A percentile compares a stretch with the other conserved stretches of the same genome.
Evolutionary conservation across 2,888 invertebrate species (phyloP).

Genomic region (Hermaeophaga mercurialis): DNA sequence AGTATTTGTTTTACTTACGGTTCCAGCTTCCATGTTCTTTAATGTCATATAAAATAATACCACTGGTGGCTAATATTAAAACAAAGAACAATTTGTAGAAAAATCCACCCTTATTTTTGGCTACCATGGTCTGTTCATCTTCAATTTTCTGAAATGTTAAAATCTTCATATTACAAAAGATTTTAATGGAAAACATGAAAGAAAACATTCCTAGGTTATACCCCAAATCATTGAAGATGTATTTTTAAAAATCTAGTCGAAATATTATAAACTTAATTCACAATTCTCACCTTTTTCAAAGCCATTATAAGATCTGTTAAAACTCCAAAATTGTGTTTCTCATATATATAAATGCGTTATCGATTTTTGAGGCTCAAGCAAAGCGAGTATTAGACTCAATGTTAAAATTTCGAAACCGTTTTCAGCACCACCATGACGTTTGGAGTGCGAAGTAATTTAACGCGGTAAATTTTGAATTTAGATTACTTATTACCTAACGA

Average conservation of each 20-base stretch:
- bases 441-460: too few species aligned
- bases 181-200: too few species aligned
- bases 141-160: slow-evolving; percentile 54
- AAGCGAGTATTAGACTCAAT: neutral
- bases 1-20: slow-evolving; percentile 58
- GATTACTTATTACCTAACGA: too few species aligned
- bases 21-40: slow-evolving; percentile 71
- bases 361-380: slow-evolving; percentile 15
- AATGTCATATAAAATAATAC: slow-evolving; percentile 69
- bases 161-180: too few species aligned
- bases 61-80: slow-evolving; percentile 64
- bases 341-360: too few species aligned
- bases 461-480: too few species aligned
- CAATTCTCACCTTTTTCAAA: slow-evolving; percentile 31
- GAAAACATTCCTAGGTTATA: neutral
- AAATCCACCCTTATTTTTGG: slow-evolving; percentile 54
- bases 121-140: slow-evolving; percentile 59
- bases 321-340: too few species aligned
- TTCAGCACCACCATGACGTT: too few species aligned
- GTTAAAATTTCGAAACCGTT: neutral
- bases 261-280: too few species aligned
- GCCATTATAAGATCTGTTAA: slow-evolving; percentile 22
- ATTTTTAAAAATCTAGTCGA: neutral
- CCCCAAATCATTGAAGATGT: neutral
- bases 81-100: slow-evolving; percentile 72